phyloP scores from a whole-genome alignment of 2,888 invertebrate species.

The Aleiodes alternator region DNA sequence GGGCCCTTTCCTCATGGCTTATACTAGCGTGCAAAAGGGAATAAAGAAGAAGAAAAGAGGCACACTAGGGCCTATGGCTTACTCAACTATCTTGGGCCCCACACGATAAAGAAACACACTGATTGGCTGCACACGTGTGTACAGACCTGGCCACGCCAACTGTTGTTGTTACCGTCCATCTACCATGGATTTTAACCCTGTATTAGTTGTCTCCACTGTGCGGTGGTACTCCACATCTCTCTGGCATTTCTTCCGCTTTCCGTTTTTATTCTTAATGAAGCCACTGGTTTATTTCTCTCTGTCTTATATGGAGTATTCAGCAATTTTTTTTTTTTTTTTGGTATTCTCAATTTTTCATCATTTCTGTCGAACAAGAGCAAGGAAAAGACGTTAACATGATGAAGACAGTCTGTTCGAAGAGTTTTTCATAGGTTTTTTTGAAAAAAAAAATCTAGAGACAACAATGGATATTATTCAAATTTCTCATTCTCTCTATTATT shows the following conservation, averaged over 20 bases:
- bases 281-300: not conserved
- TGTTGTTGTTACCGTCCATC: conserved; percentile 63
- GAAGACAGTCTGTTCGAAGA: too few relatives aligned
- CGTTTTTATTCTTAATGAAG: conserved; percentile 31
- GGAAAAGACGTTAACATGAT: too few relatives aligned
- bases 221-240: conserved; percentile 37
- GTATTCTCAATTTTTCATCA: not conserved
- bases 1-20: conserved; percentile 41
- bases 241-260: conserved; percentile 34
- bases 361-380: not conserved
- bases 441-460: not conserved
- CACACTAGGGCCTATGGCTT: conserved; percentile 45
- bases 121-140: conserved; percentile 69
- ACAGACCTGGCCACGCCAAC: conserved; percentile 55
- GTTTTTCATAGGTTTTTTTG: too few relatives aligned
- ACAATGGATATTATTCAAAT: conserved; percentile 71
- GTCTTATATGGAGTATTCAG: not conserved
- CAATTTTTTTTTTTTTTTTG: not conserved
- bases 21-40: conserved; percentile 7
- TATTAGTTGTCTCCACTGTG: conserved; percentile 52
- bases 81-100: conserved; percentile 63
- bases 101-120: conserved; percentile 68
- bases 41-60: not conserved
- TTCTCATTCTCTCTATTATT: conserved; percentile 36
- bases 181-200: conserved; percentile 49